These are phyloP conservation scores for Strigamia transsilvanica DNA, from an alignment of 2,888 invertebrate genomes.

Conservation along the genomic window DNA sequence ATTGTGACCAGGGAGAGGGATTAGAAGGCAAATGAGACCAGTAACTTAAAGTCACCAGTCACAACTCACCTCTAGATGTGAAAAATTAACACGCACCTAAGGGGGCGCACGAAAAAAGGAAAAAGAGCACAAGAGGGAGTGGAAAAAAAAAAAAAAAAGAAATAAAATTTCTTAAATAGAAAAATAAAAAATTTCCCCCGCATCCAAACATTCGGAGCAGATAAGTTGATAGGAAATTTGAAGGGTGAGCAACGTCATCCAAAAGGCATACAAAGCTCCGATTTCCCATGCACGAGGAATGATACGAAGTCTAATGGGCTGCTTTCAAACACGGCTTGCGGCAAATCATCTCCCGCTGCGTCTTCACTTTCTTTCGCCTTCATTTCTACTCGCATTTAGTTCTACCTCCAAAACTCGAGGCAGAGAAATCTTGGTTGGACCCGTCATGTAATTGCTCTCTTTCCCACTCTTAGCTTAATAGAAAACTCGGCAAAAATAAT, in stretches of 20 bases:
- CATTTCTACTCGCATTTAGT: conserved; percentile 20
- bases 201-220: conserved; percentile 12
- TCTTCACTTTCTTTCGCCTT: conserved; percentile 13
- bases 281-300: conserved; percentile 42
- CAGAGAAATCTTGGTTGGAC: conserved; percentile 11
- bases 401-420: background rate
- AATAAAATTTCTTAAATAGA: background rate
- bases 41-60: conserved; percentile 36
- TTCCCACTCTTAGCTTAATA: conserved; percentile 24
- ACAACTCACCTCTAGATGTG: conserved; percentile 1
- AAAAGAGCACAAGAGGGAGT: background rate
- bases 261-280: conserved; percentile 42
- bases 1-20: conserved; percentile 8
- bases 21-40: conserved; percentile 38
- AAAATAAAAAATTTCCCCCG: background rate
- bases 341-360: conserved; percentile 37
- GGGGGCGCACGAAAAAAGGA: background rate
- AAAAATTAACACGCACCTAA: conserved; percentile 31
- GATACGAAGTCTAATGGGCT: conserved; percentile 39
- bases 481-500: conserved; percentile 35
- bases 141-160: background rate
- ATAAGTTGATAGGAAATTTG: conserved; percentile 29
- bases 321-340: conserved; percentile 41
- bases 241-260: conserved; percentile 36
- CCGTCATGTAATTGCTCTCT: conserved; percentile 32